Conservation (phyloP, 1,140 invertebrate genomes). For the Microplitis mediator region DNA sequence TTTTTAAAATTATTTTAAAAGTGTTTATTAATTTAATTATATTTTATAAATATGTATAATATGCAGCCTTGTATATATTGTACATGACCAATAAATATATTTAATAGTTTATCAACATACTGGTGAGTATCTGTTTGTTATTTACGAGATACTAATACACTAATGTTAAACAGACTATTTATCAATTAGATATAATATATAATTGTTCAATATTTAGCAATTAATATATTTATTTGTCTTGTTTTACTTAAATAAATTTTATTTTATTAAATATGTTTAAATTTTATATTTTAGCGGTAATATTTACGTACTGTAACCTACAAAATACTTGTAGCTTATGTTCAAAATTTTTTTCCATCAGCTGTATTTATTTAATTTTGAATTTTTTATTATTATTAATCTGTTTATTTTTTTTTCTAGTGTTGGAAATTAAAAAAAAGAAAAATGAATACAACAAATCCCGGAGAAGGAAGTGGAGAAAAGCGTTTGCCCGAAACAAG, state of each 20-base stretch:
- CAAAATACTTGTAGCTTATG: background rate
- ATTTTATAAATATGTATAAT: background rate
- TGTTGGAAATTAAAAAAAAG: background rate
- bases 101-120: background rate
- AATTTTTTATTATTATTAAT: too few species aligned
- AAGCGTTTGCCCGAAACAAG: conserved; percentile 49
- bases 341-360: background rate
- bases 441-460: conserved; percentile 31
- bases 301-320: too few species aligned
- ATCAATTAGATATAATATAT: conserved; percentile 16
- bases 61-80: conserved; percentile 2
- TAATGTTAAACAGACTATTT: background rate
- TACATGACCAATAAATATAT: background rate
- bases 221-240: background rate
- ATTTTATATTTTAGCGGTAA: background rate
- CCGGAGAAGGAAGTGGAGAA: conserved; percentile 44
- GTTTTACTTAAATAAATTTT: background rate
- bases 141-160: background rate
- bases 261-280: background rate
- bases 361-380: background rate
- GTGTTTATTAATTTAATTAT: background rate
- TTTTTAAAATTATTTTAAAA: background rate
- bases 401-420: conserved; percentile 9
- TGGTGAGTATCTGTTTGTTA: background rate
- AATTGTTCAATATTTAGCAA: background rate